phyloP scores from a whole-genome alignment of 1,140 invertebrate species.

The Scaptomyza montana region DNA sequence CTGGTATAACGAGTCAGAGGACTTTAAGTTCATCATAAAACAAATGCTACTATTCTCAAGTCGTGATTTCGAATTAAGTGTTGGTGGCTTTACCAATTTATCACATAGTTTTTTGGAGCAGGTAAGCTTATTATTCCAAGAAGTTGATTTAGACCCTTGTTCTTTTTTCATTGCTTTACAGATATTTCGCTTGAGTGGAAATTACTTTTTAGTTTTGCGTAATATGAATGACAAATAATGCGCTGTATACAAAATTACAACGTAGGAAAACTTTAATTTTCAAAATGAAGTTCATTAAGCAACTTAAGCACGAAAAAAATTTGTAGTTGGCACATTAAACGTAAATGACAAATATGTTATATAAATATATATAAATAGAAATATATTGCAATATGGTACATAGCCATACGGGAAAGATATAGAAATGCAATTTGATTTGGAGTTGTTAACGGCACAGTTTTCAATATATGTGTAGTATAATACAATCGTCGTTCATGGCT shows the following conservation, averaged over 20 bases:
- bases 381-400: constrained; percentile 50
- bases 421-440: constrained; percentile 53
- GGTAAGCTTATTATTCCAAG: constrained; percentile 27
- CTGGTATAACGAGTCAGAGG: constrained; percentile 66
- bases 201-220: constrained; percentile 67
- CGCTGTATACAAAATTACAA: constrained; percentile 71
- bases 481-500: constrained; percentile 69
- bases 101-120: constrained; percentile 66
- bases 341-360: constrained; percentile 71
- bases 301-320: constrained; percentile 67
- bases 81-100: constrained; percentile 69
- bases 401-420: constrained; percentile 15
- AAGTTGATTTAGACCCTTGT: neutral
- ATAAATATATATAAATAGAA: constrained; percentile 40
- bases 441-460: constrained; percentile 41
- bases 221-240: constrained; percentile 71
- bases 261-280: constrained; percentile 75
- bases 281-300: constrained; percentile 61
- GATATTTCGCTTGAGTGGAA: constrained; percentile 72
- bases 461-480: constrained; percentile 59
- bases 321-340: constrained; percentile 78
- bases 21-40: constrained; percentile 68
- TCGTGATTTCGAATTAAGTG: constrained; percentile 55
- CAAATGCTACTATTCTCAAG: constrained; percentile 66
- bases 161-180: neutral